A percentile compares a stretch with the other conserved stretches of the same genome.
Evolutionary conservation across 2,113 vertebrate species (phyloP).

Genomic region (Percopsis transmontana): DNA sequence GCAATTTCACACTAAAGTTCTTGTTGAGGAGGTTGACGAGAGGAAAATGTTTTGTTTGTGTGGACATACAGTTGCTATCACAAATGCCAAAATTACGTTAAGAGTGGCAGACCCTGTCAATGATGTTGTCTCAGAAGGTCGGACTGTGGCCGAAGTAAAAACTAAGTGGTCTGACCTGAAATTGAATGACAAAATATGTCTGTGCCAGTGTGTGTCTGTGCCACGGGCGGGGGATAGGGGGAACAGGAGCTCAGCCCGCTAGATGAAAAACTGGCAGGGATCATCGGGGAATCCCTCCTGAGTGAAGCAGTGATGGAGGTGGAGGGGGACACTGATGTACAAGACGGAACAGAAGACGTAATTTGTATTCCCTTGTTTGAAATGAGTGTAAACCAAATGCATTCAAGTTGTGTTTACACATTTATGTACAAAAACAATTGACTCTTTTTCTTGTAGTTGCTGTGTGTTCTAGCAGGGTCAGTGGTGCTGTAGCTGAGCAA

Average conservation of each 20-base stretch:
- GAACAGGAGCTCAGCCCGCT: not conserved
- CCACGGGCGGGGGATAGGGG: no score
- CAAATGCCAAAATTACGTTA: not conserved
- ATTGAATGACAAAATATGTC: no score
- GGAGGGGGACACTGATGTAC: not conserved
- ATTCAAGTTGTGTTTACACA: not conserved
- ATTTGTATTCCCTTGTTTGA: not conserved
- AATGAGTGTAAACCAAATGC: not conserved
- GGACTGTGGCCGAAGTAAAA: no score
- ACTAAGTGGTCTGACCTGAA: no score
- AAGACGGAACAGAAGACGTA: not conserved
- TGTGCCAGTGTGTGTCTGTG: no score
- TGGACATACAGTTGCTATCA: not conserved
- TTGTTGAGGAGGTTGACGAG: not conserved
- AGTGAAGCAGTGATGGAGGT: not conserved
- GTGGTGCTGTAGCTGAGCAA: no score
- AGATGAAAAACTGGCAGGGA: not conserved
- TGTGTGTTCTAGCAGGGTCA: not conserved
- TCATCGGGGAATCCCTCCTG: no score
- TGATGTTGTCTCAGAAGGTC: no score
- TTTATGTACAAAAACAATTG: not conserved
- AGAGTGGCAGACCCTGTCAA: not conserved
- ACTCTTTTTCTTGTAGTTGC: not conserved
- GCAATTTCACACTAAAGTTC: slow-evolving; percentile 2
- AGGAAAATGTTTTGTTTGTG: not conserved